These are phyloP conservation scores for Andrena dorsata DNA, from an alignment of 2,888 invertebrate genomes.

Conservation along the genomic window DNA sequence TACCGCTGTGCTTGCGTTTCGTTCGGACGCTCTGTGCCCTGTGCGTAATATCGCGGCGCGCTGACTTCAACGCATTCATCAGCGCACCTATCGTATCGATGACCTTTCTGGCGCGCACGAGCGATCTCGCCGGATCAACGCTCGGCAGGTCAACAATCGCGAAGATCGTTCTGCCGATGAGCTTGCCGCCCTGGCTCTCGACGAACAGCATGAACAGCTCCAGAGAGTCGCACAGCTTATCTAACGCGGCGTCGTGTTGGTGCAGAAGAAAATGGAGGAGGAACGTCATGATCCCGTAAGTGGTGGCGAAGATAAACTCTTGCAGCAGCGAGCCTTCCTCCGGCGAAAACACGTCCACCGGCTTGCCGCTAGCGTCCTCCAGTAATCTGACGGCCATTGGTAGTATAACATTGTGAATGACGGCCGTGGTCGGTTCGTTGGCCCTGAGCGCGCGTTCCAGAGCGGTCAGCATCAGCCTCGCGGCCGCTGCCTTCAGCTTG, in stretches of 20 bases:
- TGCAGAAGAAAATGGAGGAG: conserved; percentile 88
- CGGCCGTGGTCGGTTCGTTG: conserved; percentile 86
- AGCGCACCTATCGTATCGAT: conserved; percentile 87
- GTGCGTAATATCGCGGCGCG: conserved; percentile 87
- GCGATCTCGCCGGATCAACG: conserved; percentile 83
- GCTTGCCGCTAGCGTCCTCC: conserved; percentile 86
- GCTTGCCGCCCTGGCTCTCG: conserved; percentile 87
- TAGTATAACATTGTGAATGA: conserved; percentile 88
- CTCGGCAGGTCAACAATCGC: conserved; percentile 86
- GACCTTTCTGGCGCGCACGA: conserved; percentile 86
- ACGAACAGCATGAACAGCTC: conserved; percentile 87
- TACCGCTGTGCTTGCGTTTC: conserved; percentile 86
- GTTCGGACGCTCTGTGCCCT: conserved; percentile 85
- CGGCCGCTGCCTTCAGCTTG: conserved; percentile 86
- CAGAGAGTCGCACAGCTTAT: conserved; percentile 86
- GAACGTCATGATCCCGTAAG: conserved; percentile 87
- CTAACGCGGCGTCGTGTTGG: conserved; percentile 85
- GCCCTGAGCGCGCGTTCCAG: conserved; percentile 87
- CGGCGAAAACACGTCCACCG: conserved; percentile 64
- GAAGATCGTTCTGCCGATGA: conserved; percentile 87
- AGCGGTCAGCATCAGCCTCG: conserved; percentile 87
- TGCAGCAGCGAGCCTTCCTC: conserved; percentile 86
- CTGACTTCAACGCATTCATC: conserved; percentile 87
- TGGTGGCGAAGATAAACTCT: conserved; percentile 88
- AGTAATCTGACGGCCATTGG: conserved; percentile 88